Percentiles rank a stretch among this genome's conserved stretches.
These are phyloP conservation scores for Cephalopachus bancanus DNA, from an alignment of 2,797 vertebrate species.

Conservation along the genomic window DNA sequence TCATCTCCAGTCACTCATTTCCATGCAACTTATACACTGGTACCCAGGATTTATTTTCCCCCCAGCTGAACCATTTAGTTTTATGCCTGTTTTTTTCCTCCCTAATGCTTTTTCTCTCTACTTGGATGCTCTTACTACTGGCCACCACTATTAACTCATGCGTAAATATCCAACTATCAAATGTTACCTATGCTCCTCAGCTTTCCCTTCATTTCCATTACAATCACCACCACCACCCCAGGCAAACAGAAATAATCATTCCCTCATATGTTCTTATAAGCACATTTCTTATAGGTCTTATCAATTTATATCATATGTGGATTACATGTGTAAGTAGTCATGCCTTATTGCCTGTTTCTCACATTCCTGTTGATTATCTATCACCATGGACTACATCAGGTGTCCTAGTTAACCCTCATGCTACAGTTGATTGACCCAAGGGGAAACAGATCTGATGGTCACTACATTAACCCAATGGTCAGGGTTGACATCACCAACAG, in stretches of 20 bases:
- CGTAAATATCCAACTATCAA: neutral
- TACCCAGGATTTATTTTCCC: neutral
- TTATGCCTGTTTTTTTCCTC: neutral
- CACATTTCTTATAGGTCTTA: neutral
- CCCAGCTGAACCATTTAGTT: neutral
- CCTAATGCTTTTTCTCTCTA: neutral
- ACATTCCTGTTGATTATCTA: neutral
- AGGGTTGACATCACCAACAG: neutral
- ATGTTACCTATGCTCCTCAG: neutral
- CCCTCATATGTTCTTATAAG: neutral
- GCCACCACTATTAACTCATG: neutral
- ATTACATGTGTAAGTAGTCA: neutral
- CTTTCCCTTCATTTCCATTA: constrained; percentile 37
- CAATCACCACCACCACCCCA: neutral
- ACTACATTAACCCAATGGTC: neutral
- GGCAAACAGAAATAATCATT: neutral
- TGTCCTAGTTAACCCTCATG: neutral
- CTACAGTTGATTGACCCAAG: neutral
- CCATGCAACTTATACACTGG: neutral
- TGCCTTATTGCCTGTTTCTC: neutral
- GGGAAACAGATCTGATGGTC: neutral
- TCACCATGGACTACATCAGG: neutral
- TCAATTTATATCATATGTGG: neutral
- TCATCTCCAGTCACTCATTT: constrained; percentile 4
- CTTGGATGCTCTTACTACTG: neutral